Conservation (phyloP, 1,140 invertebrate genomes). For the Bombyx mandarina region DNA sequence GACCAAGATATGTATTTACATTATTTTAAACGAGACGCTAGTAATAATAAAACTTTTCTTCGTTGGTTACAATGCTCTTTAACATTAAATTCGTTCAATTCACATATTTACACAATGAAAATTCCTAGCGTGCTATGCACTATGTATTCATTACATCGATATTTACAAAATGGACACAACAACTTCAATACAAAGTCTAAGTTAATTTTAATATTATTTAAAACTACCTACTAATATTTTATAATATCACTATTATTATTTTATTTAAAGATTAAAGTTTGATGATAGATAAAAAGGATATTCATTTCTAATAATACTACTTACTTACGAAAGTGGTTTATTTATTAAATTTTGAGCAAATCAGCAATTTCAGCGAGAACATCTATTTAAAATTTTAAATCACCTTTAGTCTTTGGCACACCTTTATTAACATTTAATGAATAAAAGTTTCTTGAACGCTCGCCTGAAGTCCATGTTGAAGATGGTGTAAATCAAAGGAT, state of each 20-base stretch:
- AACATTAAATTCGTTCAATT: constrained; percentile 29
- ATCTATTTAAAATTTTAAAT: constrained; percentile 12
- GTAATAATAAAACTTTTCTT: constrained; percentile 21
- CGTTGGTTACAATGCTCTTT: constrained; percentile 26
- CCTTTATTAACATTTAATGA: constrained; percentile 70
- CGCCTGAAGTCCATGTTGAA: constrained; percentile 96
- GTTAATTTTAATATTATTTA: no score
- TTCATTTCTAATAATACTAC: no score
- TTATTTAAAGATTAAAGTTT: no score
- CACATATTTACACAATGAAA: constrained; percentile 25
- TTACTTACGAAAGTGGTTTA: constrained; percentile 6
- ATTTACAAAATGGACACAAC: no score
- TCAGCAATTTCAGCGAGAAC: constrained; percentile 34
- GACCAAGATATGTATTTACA: constrained; percentile 47
- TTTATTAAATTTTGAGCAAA: constrained; percentile 47
- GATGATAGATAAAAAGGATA: no score
- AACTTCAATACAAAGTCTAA: no score
- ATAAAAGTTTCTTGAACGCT: constrained; percentile 91
- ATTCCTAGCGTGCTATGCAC: constrained; percentile 49
- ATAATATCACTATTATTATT: no score
- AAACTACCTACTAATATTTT: no score
- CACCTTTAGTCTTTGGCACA: constrained; percentile 41
- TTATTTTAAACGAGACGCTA: constrained; percentile 19
- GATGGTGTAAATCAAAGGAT: constrained; percentile 97
- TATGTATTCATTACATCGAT: neutral